Evolutionary conservation across 2,797 vertebrate species (phyloP), one percentile per base, ranked within the genome.

Genomic region (Streptopelia turtur): DNA sequence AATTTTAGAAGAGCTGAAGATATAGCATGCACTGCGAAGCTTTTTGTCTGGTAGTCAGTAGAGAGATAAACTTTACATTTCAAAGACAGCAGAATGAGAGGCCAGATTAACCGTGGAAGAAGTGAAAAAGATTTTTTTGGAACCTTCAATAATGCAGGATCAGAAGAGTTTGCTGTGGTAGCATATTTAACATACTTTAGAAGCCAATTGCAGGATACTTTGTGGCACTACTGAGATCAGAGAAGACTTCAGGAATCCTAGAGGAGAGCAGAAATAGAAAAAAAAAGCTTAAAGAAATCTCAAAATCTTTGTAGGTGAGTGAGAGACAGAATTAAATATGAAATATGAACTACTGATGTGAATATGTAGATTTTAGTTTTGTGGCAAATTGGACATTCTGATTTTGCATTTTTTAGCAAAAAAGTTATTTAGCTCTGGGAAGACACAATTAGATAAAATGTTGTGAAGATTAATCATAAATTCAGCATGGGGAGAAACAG

Each of bases 21-120:
- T 63, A 47, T 16, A 75, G 56, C 4, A 50, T 56, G 23, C 6
- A 30, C 17, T 59, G 16, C 83, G 70, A 92, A 80, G 22, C 3
- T 77, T 89, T 96, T 87, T 80, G 60, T 52, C 61, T 64, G 83
- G 45, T 43, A 52, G 27, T 31, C 53, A 83, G 47, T 22, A 9
- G 68, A 94, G 72, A 94, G 72, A 87, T 27, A 86, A 93, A 89
- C 14, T 84, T 90, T 76, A 70, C 41, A 91, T 89, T 92, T 94
- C 79, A 93, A 94, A 85, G 84, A 59, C 30, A 52, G 53, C 11
- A 69, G 56, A 35, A 89, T 78, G 53, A 91, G 75, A 92, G 28
- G 27, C 15, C 45, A 61, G 72, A 83, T 92, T 89, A 94, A 70
- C 35, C 47, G 20, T 4, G 4, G 39, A 83, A 35, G 15, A 95